A percentile compares a stretch with the other conserved stretches of the same genome.
Conservation (phyloP, 1,140 invertebrate species). For the Drosophila watanabei region DNA sequence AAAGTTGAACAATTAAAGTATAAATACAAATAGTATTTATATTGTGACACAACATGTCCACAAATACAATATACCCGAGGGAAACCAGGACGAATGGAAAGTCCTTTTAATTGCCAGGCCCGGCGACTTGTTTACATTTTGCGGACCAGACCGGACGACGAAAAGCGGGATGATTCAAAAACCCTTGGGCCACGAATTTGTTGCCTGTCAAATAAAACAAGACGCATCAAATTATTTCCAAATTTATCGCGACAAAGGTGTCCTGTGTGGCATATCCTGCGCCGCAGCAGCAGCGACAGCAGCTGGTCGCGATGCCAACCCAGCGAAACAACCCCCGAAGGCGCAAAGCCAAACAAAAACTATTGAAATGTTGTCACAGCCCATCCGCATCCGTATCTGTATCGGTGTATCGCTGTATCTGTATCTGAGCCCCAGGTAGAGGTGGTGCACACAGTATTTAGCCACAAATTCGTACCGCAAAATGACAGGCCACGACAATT, state of each 20-base stretch:
- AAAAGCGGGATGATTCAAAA: slow-evolving; percentile 22
- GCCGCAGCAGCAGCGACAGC: not conserved
- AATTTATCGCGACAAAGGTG: slow-evolving; percentile 72
- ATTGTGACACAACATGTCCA: not conserved
- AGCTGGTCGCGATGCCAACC: slow-evolving; percentile 39
- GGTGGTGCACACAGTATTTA: slow-evolving; percentile 45
- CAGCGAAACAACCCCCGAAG: slow-evolving; percentile 25
- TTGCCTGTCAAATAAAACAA: slow-evolving; percentile 83
- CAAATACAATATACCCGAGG: slow-evolving; percentile 7
- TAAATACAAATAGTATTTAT: not conserved
- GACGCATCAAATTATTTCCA: slow-evolving; percentile 82
- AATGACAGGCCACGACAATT: slow-evolving; percentile 76
- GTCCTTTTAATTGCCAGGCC: slow-evolving; percentile 74
- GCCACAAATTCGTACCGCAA: slow-evolving; percentile 77
- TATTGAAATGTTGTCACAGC: slow-evolving; percentile 49
- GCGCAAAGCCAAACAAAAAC: slow-evolving; percentile 24
- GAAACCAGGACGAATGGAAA: slow-evolving; percentile 1
- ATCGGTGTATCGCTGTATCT: not conserved
- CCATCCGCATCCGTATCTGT: slow-evolving; percentile 8
- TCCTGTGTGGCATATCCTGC: slow-evolving; percentile 21
- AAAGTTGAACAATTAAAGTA: not conserved
- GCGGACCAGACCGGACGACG: not conserved
- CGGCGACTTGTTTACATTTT: slow-evolving; percentile 70
- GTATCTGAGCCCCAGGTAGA: slow-evolving; percentile 16
- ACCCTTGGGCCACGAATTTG: slow-evolving; percentile 73